Percentiles rank a stretch among this genome's conserved stretches.
Conservation (phyloP, 2,888 invertebrate species). For the Patella caerulea region DNA sequence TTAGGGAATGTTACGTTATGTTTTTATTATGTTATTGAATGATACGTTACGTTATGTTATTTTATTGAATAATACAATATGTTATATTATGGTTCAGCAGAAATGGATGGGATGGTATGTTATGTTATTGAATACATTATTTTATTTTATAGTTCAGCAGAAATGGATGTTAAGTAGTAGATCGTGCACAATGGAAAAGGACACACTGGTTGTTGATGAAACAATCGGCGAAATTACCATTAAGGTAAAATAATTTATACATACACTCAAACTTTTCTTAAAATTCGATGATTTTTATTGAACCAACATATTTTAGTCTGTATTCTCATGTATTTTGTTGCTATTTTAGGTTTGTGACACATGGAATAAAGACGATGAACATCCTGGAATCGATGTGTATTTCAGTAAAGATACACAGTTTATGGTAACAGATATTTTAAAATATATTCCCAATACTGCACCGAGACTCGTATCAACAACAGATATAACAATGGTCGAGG, state of each 20-base stretch:
- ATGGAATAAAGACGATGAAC: conserved; percentile 10
- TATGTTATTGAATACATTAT: neutral
- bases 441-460: conserved; percentile 27
- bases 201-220: conserved; percentile 21
- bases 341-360: neutral
- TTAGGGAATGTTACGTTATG: no score
- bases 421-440: conserved; percentile 25
- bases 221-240: conserved; percentile 16
- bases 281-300: no score
- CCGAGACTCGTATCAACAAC: conserved; percentile 21
- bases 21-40: no score
- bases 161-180: conserved; percentile 31
- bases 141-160: conserved; percentile 12
- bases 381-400: conserved; percentile 19
- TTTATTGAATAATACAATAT: no score
- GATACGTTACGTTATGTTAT: no score
- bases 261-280: no score
- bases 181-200: conserved; percentile 23
- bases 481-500: conserved; percentile 27
- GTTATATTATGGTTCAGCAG: no score
- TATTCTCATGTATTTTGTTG: no score
- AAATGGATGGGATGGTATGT: no score
- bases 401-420: conserved; percentile 34
- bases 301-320: no score
- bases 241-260: conserved; percentile 17